Base-by-base conservation (phyloP, 1,140 invertebrate genomes). In the Bombus confusus region DNA sequence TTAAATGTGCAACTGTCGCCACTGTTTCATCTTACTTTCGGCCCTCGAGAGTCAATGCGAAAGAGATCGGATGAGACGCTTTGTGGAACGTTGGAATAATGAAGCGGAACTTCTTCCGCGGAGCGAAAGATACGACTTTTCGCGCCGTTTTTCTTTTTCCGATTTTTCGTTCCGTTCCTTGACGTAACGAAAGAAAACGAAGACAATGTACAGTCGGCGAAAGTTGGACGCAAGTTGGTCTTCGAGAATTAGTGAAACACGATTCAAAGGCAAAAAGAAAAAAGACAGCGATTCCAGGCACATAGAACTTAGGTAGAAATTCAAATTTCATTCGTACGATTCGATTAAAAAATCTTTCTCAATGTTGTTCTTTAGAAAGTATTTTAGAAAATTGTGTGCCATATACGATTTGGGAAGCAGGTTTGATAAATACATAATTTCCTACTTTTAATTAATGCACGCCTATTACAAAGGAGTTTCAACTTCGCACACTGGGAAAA, bases 1-100 rank as follows among this genome's bases (percentile, higher is more conserved):
- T 76, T 59, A 76, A 76, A 76, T 59, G 59, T n/a, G 76, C 59
- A 78, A 78, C 76, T 78, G 76, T 78, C 76, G 76, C 76, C 28
- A 31, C 57, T 57, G 52, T 76, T 76, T 76, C 74, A 59, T 76
- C 74, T 76, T 76, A 76, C 52, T 76, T 76, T 59, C 6, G 74
- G 47, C 34, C 34, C 57, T 41, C 57, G 75, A 77, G 75, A 64
- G 10, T 77, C 37, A 77, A 77, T 77, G 52, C 74, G 52, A 52
- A n/a, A 57, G 52, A 59, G 74, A 76, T 76, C 74, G 52, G 52
- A 39, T 28, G 74, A 39, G 31, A 10, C 22, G 74, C 74, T 76
- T 76, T 76, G 74, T 76, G 52, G 8, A 28, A 31, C 15, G 34
- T 6, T 76, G 25, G 34, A 76, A 76, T 76, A 76, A 76, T 37